Evolutionary conservation across 2,888 invertebrate species (phyloP).

Genomic region (Melipona beecheii): DNA sequence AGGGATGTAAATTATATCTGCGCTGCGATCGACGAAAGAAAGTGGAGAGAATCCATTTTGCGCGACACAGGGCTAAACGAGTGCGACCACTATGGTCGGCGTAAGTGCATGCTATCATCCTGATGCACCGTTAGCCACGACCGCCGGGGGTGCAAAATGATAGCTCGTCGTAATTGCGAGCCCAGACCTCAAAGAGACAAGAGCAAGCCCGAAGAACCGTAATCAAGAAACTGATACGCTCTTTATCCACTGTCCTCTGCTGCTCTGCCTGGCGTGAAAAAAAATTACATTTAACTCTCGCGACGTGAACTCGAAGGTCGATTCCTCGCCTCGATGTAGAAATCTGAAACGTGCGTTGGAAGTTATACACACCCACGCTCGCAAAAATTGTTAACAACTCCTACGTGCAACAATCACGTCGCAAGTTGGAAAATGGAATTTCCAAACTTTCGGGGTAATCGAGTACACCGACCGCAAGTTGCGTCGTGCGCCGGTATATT

Average conservation of each 20-base stretch:
- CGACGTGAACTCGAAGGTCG: too few species aligned
- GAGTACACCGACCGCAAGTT: background rate
- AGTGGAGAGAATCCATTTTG: constrained; percentile 28
- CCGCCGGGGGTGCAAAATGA: constrained; percentile 38
- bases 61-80: constrained; percentile 46
- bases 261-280: too few species aligned
- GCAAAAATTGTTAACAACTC: background rate
- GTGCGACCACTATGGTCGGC: constrained; percentile 40
- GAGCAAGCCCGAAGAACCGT: constrained; percentile 25
- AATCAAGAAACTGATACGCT: constrained; percentile 32
- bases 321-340: too few species aligned
- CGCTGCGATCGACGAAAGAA: constrained; percentile 14
- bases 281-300: too few species aligned
- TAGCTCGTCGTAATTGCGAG: constrained; percentile 48
- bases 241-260: constrained; percentile 8
- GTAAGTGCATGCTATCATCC: constrained; percentile 54
- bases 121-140: constrained; percentile 49
- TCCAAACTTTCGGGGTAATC: background rate
- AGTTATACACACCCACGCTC: background rate
- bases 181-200: constrained; percentile 49
- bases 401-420: background rate
- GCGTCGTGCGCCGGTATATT: background rate
- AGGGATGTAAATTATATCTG: background rate
- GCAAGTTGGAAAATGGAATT: constrained; percentile 1
- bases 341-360: background rate